Conservation (phyloP, 2,888 invertebrate species). For the Clepsis dumicolana region DNA sequence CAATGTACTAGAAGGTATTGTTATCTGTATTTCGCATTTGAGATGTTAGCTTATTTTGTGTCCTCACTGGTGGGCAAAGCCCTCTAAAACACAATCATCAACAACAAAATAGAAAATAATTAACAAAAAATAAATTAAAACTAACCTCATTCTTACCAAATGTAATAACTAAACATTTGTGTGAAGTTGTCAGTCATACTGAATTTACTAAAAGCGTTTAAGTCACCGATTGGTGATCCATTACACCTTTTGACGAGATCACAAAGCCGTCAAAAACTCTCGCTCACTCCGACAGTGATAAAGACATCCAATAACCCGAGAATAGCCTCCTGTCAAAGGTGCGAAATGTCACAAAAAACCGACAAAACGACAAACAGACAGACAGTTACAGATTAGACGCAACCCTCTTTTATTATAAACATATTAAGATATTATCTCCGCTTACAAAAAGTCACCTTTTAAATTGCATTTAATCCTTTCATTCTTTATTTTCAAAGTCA, state of each 20-base stretch:
- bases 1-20: no score
- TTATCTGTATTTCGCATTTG: no score
- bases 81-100: no score
- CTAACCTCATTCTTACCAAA: no score
- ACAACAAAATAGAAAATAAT: no score
- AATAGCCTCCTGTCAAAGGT: slow-evolving; percentile 73
- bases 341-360: slow-evolving; percentile 69
- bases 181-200: background rate
- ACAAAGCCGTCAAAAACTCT: slow-evolving; percentile 30
- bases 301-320: slow-evolving; percentile 45
- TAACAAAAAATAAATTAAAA: no score
- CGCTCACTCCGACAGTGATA: slow-evolving; percentile 38
- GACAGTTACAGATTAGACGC: slow-evolving; percentile 84
- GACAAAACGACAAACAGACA: slow-evolving; percentile 62
- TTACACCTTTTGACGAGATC: slow-evolving; percentile 20
- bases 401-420: slow-evolving; percentile 78
- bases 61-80: no score
- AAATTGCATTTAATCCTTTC: slow-evolving; percentile 76
- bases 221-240: slow-evolving; percentile 30
- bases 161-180: no score
- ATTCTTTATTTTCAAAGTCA: slow-evolving; percentile 53
- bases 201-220: no score
- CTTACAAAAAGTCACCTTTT: slow-evolving; percentile 70
- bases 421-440: slow-evolving; percentile 82
- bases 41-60: no score